phyloP scores from a whole-genome alignment of 30 jellyfish, hydroid and myxozoan species.

The Nemopilema nomurai region DNA sequence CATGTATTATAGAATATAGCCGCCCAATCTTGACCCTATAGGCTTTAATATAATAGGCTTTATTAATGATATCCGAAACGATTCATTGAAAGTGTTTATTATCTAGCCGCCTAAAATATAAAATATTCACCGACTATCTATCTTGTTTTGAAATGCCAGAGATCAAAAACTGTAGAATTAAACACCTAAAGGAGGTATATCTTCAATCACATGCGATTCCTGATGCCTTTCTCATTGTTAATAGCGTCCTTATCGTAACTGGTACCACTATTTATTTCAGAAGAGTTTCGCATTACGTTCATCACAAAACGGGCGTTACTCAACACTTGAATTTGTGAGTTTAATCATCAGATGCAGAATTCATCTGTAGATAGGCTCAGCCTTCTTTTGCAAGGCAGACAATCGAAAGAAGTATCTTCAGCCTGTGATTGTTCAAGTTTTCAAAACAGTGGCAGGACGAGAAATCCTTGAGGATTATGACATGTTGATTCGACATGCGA shows the following conservation, averaged over 20 bases:
- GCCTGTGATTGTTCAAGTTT: background rate
- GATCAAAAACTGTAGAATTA: too few relatives aligned
- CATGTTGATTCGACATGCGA: background rate
- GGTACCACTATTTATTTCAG: background rate
- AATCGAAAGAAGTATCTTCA: background rate
- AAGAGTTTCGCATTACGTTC: background rate
- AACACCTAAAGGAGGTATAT: background rate
- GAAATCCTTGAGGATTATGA: background rate
- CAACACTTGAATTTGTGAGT: background rate
- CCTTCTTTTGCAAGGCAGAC: background rate
- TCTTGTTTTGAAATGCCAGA: too few relatives aligned
- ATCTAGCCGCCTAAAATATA: too few relatives aligned
- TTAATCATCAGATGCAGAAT: background rate
- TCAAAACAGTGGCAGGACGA: background rate
- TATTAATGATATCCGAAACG: too few relatives aligned
- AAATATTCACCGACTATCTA: too few relatives aligned
- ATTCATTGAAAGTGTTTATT: too few relatives aligned
- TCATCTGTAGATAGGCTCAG: background rate
- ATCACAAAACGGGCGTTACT: background rate
- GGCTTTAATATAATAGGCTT: too few relatives aligned
- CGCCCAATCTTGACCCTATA: too few relatives aligned
- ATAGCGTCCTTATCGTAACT: background rate
- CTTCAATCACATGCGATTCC: background rate
- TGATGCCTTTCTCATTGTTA: background rate
- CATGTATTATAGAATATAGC: too few relatives aligned